Percentiles rank a stretch among this genome's conserved stretches.
Evolutionary conservation across 2,888 invertebrate species (phyloP).

Genomic region (Thalpophila matura): DNA sequence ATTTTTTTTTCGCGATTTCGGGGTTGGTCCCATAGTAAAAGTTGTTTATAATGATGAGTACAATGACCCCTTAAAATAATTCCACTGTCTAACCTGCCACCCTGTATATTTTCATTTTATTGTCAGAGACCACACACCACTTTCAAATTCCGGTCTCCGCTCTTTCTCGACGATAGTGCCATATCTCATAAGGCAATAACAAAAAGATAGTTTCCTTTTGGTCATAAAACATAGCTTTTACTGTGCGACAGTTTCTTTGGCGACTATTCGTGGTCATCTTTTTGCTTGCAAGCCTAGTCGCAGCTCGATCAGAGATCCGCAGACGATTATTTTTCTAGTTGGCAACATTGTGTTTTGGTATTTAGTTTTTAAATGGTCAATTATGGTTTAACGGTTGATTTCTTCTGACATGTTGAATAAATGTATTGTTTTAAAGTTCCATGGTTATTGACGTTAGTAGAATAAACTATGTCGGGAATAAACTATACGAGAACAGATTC

Average conservation of each 20-base stretch:
- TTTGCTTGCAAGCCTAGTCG: slow-evolving; percentile 71
- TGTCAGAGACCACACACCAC: background rate
- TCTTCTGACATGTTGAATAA: no score
- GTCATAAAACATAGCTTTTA: slow-evolving; percentile 51
- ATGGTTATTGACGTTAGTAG: background rate
- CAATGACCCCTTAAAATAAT: no score
- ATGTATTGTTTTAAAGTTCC: background rate
- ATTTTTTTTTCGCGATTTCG: no score
- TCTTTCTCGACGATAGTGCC: background rate
- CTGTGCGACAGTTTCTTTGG: slow-evolving; percentile 51
- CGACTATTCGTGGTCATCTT: slow-evolving; percentile 76
- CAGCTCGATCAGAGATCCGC: slow-evolving; percentile 76
- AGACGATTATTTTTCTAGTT: slow-evolving; percentile 47
- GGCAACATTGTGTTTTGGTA: slow-evolving; percentile 29
- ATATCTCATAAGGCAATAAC: background rate
- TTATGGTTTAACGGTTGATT: slow-evolving; percentile 20
- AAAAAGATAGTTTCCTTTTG: slow-evolving; percentile 9
- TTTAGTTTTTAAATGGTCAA: slow-evolving; percentile 4
- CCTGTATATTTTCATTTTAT: background rate
- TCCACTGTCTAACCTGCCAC: no score
- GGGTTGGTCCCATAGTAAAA: no score
- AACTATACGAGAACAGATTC: no score
- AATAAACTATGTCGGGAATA: background rate
- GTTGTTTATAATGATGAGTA: no score
- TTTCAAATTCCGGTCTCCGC: no score